phyloP scores from a whole-genome alignment of 2,888 invertebrate genomes.

The Tethea ocularis region DNA sequence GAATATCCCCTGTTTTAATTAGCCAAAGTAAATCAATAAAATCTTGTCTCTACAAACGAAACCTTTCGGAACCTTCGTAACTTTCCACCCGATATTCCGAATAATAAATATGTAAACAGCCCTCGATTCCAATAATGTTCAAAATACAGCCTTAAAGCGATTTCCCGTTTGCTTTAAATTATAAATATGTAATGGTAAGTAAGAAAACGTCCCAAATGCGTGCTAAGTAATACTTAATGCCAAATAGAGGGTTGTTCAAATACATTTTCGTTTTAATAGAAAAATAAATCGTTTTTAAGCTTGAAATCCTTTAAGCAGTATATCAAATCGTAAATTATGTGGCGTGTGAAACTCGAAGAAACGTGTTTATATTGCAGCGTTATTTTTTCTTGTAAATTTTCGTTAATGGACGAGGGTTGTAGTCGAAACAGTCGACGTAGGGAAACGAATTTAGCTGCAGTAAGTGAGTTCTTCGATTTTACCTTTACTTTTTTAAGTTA shows the following conservation, averaged over 20 bases:
- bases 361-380: conserved; percentile 20
- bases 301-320: conserved; percentile 30
- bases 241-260: background rate
- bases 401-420: conserved; percentile 23
- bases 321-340: conserved; percentile 39
- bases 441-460: conserved; percentile 1
- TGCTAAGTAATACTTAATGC: conserved; percentile 10
- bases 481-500: background rate
- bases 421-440: conserved; percentile 13
- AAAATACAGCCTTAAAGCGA: conserved; percentile 9
- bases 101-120: conserved; percentile 9
- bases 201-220: conserved; percentile 10
- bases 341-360: conserved; percentile 28
- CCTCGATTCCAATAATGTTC: conserved; percentile 6
- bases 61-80: conserved; percentile 1
- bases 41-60: background rate
- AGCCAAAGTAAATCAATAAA: conserved; percentile 4
- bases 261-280: background rate
- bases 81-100: background rate
- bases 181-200: conserved; percentile 10
- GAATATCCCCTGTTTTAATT: background rate
- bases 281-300: conserved; percentile 3
- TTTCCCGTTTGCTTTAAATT: conserved; percentile 5
- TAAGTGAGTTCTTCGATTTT: background rate
- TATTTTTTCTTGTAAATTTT: conserved; percentile 23